Conservation (phyloP, 2,797 vertebrate species). For the Mus minutoides region DNA sequence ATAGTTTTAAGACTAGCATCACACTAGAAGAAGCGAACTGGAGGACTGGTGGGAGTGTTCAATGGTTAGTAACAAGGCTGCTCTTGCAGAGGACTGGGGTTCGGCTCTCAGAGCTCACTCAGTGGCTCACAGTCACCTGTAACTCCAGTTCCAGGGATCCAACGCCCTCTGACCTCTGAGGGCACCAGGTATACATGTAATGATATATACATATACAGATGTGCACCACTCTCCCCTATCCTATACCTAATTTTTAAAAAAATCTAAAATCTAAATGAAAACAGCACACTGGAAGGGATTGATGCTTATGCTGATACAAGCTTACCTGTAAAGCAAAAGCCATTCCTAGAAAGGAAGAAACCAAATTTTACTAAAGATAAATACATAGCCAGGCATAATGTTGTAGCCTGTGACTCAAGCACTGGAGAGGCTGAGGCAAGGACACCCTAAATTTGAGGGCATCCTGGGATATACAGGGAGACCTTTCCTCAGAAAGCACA, state of each 20-base stretch:
- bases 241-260: not conserved
- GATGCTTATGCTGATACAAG: conserved; percentile 1
- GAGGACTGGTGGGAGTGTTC: not conserved
- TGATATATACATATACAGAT: not conserved
- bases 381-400: not conserved
- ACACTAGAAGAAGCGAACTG: conserved; percentile 49
- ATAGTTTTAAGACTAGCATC: conserved; percentile 55
- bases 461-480: not conserved
- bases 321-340: conserved; percentile 45
- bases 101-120: not conserved
- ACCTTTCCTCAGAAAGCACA: not conserved
- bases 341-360: conserved; percentile 53
- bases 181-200: not conserved
- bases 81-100: not conserved
- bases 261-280: not conserved
- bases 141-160: not conserved
- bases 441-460: not conserved
- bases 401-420: not conserved
- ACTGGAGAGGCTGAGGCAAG: not conserved
- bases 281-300: conserved; percentile 13
- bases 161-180: not conserved
- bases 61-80: not conserved
- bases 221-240: not conserved
- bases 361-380: conserved; percentile 47
- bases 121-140: not conserved